Conservation (phyloP, 2,888 invertebrate species). For the Geophilus truncorum region DNA sequence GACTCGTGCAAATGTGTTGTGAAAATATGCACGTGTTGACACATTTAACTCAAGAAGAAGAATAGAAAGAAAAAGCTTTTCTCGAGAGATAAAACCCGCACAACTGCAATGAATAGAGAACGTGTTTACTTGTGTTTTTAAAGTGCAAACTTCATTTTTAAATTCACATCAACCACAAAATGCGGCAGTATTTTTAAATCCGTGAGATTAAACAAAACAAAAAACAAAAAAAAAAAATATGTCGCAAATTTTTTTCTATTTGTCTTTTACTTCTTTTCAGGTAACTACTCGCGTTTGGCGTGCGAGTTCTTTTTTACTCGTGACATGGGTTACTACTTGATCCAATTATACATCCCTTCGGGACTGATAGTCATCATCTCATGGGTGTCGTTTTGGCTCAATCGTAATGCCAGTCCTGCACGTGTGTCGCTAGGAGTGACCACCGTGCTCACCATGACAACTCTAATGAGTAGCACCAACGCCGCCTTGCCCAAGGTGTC, state of each 20-base stretch:
- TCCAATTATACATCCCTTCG: conserved; percentile 97
- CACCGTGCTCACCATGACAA: conserved; percentile 96
- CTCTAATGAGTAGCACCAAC: conserved; percentile 93
- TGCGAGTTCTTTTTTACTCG: conserved; percentile 95
- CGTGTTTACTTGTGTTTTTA: neutral
- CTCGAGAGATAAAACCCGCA: neutral
- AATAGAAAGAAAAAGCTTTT: neutral
- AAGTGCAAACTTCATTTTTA: neutral
- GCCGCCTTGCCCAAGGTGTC: conserved; percentile 96
- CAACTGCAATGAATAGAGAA: neutral
- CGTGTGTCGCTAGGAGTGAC: conserved; percentile 89
- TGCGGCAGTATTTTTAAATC: neutral
- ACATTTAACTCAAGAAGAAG: neutral
- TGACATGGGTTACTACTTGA: conserved; percentile 96
- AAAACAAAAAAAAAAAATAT: neutral
- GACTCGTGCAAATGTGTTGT: neutral
- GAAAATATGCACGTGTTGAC: neutral
- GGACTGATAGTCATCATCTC: conserved; percentile 94
- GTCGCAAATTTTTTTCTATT: neutral
- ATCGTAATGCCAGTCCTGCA: conserved; percentile 89
- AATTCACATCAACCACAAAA: neutral
- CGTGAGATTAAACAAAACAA: no score
- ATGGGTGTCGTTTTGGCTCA: conserved; percentile 96
- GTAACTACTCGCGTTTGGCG: conserved; percentile 92
- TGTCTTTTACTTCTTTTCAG: conserved; percentile 47